These are phyloP conservation scores for Lycophotia porphyrea DNA, from an alignment of 2,888 invertebrate genomes.

Conservation along the genomic window DNA sequence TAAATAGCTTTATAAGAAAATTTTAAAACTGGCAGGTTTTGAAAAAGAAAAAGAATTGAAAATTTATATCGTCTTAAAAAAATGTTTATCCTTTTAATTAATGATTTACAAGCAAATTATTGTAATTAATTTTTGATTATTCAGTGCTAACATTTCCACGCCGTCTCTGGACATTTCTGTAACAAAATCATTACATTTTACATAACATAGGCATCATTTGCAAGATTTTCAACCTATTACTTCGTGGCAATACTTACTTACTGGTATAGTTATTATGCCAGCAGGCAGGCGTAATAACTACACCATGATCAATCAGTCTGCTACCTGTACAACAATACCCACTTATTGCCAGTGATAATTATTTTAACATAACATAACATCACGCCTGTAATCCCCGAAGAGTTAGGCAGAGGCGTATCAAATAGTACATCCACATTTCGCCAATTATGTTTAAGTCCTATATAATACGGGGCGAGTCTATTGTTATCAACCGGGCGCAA, in stretches of 20 bases:
- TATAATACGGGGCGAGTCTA: no score
- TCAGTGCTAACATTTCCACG: conserved; percentile 80
- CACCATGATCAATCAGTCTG: background rate
- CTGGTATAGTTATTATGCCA: no score
- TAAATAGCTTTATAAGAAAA: background rate
- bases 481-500: no score
- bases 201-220: background rate
- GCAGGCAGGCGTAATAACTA: background rate
- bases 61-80: background rate
- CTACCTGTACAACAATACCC: no score
- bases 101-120: background rate
- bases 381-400: no score
- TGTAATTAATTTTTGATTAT: background rate
- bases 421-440: no score
- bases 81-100: conserved; percentile 15
- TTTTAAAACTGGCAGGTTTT: background rate
- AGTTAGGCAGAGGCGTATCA: no score
- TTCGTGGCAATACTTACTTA: background rate
- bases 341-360: no score
- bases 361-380: no score
- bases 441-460: no score
- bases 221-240: background rate
- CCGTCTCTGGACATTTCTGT: conserved; percentile 84
- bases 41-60: background rate
- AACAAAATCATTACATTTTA: conserved; percentile 12